These are phyloP conservation scores for Entomobrya proxima DNA, from an alignment of 2,888 invertebrate genomes.

Conservation along the genomic window DNA sequence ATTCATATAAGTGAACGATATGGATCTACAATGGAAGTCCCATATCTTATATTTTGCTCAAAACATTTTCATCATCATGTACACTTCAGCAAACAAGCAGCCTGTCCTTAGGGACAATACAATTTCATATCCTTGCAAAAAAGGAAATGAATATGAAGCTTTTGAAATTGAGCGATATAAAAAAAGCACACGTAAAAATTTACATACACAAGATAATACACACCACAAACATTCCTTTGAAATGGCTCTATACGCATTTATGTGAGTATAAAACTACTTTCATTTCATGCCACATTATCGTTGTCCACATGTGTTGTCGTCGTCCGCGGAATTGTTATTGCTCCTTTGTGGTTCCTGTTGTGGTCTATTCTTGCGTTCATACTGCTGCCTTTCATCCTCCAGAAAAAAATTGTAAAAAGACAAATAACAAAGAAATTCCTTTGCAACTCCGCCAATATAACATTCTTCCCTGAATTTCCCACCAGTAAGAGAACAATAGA, in stretches of 20 bases:
- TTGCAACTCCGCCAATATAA: not conserved
- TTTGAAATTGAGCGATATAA: constrained; percentile 18
- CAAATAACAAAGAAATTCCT: not conserved
- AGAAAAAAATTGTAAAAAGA: not conserved
- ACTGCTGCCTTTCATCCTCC: not conserved
- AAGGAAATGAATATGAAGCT: constrained; percentile 14
- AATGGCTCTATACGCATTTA: not conserved
- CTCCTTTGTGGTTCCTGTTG: constrained; percentile 35
- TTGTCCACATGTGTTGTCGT: constrained; percentile 44
- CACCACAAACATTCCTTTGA: not conserved
- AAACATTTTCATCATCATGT: no score
- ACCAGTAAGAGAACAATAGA: no score
- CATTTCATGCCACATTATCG: constrained; percentile 2
- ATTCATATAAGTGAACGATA: no score
- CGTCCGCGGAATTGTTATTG: constrained; percentile 36
- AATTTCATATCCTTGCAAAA: constrained; percentile 1
- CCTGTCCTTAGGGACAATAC: constrained; percentile 27
- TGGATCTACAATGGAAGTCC: no score
- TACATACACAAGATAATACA: not conserved
- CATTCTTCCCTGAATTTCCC: not conserved
- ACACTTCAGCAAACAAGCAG: no score
- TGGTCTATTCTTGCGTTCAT: not conserved
- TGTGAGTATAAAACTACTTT: not conserved
- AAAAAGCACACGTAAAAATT: constrained; percentile 40
- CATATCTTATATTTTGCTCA: no score